Evolutionary conservation across 2,888 invertebrate species (phyloP).

Genomic region (Trypoxylon attenuatum): DNA sequence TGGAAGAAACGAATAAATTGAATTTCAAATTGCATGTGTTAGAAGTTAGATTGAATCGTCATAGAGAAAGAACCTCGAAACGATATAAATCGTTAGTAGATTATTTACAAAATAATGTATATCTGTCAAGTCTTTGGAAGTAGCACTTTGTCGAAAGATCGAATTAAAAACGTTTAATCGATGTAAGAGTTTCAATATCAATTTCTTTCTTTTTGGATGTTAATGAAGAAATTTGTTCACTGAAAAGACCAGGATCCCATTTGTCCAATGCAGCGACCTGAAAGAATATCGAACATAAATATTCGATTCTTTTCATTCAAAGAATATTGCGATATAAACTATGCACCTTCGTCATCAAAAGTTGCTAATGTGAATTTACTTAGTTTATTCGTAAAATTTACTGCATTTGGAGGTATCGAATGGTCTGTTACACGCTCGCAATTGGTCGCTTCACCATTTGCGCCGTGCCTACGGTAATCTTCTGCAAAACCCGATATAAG

Average conservation of each 20-base stretch:
- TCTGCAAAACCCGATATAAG: slow-evolving; percentile 89
- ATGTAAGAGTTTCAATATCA: too few species aligned
- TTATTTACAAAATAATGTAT: slow-evolving; percentile 38
- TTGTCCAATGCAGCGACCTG: slow-evolving; percentile 87
- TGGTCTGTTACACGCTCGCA: slow-evolving; percentile 59
- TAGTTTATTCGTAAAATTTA: slow-evolving; percentile 85
- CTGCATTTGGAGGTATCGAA: slow-evolving; percentile 51
- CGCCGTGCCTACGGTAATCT: slow-evolving; percentile 78
- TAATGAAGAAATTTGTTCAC: too few species aligned
- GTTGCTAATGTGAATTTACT: slow-evolving; percentile 91
- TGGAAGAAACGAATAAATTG: slow-evolving; percentile 75
- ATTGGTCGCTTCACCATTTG: slow-evolving; percentile 72
- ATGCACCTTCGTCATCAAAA: slow-evolving; percentile 87
- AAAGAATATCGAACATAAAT: slow-evolving; percentile 43
- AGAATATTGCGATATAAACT: not conserved
- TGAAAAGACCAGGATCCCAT: slow-evolving; percentile 89
- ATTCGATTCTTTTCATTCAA: not conserved
- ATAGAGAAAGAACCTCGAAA: slow-evolving; percentile 77
- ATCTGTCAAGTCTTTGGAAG: not conserved
- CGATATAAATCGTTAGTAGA: slow-evolving; percentile 73
- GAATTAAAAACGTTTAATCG: too few species aligned
- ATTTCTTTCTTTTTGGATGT: too few species aligned
- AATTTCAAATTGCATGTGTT: slow-evolving; percentile 77
- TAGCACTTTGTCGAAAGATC: too few species aligned
- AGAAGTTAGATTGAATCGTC: slow-evolving; percentile 79